A percentile compares a stretch with the other conserved stretches of the same genome.
Evolutionary conservation across 2,888 invertebrate species (phyloP).

Genomic region (Drosophila antonietae): DNA sequence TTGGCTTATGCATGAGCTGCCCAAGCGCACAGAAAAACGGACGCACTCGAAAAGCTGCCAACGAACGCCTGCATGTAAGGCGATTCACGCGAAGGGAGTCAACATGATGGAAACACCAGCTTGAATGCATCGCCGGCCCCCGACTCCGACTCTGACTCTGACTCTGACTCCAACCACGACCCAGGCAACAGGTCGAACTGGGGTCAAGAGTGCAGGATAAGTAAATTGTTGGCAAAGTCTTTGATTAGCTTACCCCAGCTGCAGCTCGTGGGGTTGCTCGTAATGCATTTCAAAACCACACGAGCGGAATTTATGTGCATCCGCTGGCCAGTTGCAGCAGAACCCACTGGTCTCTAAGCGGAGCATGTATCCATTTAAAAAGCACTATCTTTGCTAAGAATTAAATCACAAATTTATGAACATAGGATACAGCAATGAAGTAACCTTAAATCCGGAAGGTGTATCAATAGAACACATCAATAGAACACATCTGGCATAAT

Average conservation of each 20-base stretch:
- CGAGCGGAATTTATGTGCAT: slow-evolving; percentile 73
- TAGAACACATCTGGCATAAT: no score
- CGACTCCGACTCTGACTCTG: no score
- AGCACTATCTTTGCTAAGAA: slow-evolving; percentile 25
- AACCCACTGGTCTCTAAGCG: slow-evolving; percentile 13
- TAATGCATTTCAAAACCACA: slow-evolving; percentile 76
- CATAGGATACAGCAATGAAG: no score
- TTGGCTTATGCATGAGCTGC: slow-evolving; percentile 75
- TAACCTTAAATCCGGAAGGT: no score
- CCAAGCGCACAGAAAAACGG: slow-evolving; percentile 46
- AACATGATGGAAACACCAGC: slow-evolving; percentile 59
- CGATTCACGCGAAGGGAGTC: slow-evolving; percentile 54
- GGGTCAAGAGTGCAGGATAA: slow-evolving; percentile 53
- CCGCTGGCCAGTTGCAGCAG: slow-evolving; percentile 32
- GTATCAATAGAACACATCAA: no score
- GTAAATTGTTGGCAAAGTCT: slow-evolving; percentile 77
- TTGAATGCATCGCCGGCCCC: slow-evolving; percentile 1
- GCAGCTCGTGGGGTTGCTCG: slow-evolving; percentile 35
- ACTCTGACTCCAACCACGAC: no score
- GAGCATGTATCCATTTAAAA: slow-evolving; percentile 37
- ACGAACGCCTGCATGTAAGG: slow-evolving; percentile 42
- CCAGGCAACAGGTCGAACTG: slow-evolving; percentile 11
- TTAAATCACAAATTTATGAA: slow-evolving; percentile 1
- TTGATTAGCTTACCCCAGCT: slow-evolving; percentile 71
- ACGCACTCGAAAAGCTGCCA: slow-evolving; percentile 14